Evolutionary conservation across 2,113 vertebrate species (phyloP), one percentile per base, ranked within the genome.

Genomic region (Mormoops blainvillei): DNA sequence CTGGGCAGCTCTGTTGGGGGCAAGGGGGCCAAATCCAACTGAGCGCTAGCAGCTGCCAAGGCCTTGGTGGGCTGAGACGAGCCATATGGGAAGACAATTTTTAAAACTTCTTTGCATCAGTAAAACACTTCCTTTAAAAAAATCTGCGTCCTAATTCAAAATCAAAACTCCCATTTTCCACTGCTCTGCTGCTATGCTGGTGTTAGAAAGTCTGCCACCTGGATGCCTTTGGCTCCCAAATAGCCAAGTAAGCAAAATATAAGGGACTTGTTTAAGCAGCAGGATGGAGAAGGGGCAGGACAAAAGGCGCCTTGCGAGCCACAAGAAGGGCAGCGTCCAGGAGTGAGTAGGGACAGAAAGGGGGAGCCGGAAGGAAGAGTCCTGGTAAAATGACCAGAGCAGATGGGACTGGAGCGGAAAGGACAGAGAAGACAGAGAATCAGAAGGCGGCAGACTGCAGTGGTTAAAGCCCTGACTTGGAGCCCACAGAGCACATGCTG

Each of bases 101-200:
- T 87, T 89, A 68, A 38, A 96, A 88, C 41, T 80, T 94, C 89
- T 93, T 10, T 54, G 94, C 73, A 86, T 84, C 63, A 81, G 73
- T 76, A 89, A 85, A 45, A 24, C 67, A 73, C 31, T 88, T 78
- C 86, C 7, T 70, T 81, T 48, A 36, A 84, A 89, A 48, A 90
- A 74, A 38, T 48, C 89, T 80, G 50, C 73, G 67, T 96, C 54
- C 80, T 77, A 70, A 68, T 52, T 81, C 81, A 36, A 80, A 91
- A 87, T 78, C 63, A 92, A 87, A 97, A 63, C 68, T 67, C 45
- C 87, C 41, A 52, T 96, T 96, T 89, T 89, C 87, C 87, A 94
- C 87, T 0, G 1, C 70, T 84, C 95, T 74, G 50, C 87, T 63
- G 83, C 89, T 74, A 73, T 87, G 89, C 52, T 2, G 1, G 81